A percentile compares a stretch with the other conserved stretches of the same genome.
Evolutionary conservation across 2,113 vertebrate species (phyloP).

Genomic region (Eolophus roseicapilla): DNA sequence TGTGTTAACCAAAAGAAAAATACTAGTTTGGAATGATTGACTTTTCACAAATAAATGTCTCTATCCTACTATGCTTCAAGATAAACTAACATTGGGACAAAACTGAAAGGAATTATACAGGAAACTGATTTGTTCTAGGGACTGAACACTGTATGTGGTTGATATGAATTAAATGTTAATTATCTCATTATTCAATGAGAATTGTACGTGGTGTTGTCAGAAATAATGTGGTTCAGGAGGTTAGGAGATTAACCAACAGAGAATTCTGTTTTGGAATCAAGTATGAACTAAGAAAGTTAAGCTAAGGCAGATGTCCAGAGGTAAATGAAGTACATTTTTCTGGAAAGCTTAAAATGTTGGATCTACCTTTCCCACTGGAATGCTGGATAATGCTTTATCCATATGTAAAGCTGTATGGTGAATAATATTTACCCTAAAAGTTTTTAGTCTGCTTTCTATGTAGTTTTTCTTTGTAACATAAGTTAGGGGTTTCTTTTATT

Average conservation of each 20-base stretch:
- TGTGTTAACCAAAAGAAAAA: background rate
- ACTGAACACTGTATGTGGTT: background rate
- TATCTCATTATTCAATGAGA: background rate
- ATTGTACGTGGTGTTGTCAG: background rate
- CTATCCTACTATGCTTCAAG: background rate
- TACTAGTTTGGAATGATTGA: background rate
- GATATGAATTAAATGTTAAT: background rate
- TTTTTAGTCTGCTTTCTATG: background rate
- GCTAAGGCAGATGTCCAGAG: background rate
- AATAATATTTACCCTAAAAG: background rate
- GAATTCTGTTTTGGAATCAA: background rate
- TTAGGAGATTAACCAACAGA: background rate
- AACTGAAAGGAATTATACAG: background rate
- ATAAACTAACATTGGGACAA: background rate
- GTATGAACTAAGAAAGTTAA: background rate
- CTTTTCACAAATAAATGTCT: background rate
- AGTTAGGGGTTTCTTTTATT: background rate
- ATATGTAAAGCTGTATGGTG: background rate
- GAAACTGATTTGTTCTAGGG: background rate
- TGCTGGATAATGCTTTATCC: background rate
- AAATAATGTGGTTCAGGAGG: background rate
- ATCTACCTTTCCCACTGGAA: background rate
- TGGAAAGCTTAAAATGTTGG: background rate
- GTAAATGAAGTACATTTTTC: background rate
- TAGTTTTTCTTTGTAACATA: background rate